A percentile compares a stretch with the other conserved stretches of the same genome.
phyloP scores from a whole-genome alignment of 2,113 vertebrate genomes.

The Xiphorhynchus elegans region DNA sequence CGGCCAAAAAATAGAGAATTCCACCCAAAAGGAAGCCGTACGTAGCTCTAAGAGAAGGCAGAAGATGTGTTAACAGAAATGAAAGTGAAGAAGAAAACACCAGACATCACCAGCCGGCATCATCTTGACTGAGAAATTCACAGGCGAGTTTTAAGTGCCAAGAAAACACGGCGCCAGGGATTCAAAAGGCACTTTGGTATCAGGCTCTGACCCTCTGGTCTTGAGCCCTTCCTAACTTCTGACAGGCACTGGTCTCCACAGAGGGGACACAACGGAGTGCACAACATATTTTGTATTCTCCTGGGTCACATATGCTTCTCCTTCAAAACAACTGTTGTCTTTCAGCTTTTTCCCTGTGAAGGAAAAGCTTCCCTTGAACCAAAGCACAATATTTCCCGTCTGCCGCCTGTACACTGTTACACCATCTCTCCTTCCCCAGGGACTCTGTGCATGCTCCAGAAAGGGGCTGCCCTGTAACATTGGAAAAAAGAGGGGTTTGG shows the following conservation, averaged over 20 bases:
- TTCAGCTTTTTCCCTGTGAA: not conserved
- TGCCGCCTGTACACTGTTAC: not conserved
- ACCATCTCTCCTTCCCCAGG: not conserved
- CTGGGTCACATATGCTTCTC: not conserved
- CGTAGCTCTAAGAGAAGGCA: slow-evolving; percentile 17
- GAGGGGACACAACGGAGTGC: not conserved
- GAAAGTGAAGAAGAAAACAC: slow-evolving; percentile 37
- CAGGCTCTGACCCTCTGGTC: not conserved
- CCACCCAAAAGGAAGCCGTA: slow-evolving; percentile 25
- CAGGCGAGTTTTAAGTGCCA: not conserved
- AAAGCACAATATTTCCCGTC: not conserved
- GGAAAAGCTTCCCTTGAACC: not conserved
- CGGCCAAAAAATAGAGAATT: slow-evolving; percentile 39
- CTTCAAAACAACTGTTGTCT: not conserved
- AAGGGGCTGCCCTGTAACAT: not conserved
- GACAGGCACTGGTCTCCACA: not conserved
- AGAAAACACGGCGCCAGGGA: not conserved
- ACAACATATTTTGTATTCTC: not conserved
- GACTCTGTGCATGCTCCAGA: not conserved
- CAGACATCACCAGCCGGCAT: slow-evolving; percentile 12
- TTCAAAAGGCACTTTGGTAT: not conserved
- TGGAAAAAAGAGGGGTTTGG: accelerated
- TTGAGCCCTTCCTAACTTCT: not conserved
- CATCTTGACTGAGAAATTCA: slow-evolving; percentile 10
- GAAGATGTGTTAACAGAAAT: slow-evolving; percentile 29